phyloP scores from a whole-genome alignment of 2,113 vertebrate species.

The Pongo pygmaeus region DNA sequence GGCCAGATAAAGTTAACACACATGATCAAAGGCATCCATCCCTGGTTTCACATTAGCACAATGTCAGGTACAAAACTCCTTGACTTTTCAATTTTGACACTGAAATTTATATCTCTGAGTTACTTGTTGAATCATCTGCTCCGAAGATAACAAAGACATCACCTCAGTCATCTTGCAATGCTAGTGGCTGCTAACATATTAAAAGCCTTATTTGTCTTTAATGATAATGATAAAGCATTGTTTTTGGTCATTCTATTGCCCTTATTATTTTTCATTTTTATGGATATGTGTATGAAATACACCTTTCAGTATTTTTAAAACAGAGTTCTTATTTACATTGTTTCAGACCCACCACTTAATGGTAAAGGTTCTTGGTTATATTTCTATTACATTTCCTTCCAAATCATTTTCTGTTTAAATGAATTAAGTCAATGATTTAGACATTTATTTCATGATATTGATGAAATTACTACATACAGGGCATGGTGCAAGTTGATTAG shows the following conservation, averaged over 20 bases:
- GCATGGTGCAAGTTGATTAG: neutral
- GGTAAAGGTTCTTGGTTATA: neutral
- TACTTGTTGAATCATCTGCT: neutral
- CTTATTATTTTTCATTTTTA: neutral
- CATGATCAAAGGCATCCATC: neutral
- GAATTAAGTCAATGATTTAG: neutral
- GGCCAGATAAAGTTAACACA: neutral
- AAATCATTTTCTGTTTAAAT: slow-evolving; percentile 20
- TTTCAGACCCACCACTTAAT: neutral
- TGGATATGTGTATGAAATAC: neutral
- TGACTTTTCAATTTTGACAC: neutral
- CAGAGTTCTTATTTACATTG: neutral
- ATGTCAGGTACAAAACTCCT: neutral
- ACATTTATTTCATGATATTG: neutral
- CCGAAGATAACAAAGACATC: neutral
- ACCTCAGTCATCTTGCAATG: neutral
- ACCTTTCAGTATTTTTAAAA: slow-evolving; percentile 1
- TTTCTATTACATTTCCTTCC: slow-evolving; percentile 25
- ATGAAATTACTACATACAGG: neutral
- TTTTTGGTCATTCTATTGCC: neutral
- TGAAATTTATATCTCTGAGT: neutral
- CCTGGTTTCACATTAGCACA: neutral
- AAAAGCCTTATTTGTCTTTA: neutral
- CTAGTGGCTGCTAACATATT: neutral
- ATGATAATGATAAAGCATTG: neutral